Conservation (phyloP, 2,797 vertebrate species). For the Tenualosa ilisha region DNA sequence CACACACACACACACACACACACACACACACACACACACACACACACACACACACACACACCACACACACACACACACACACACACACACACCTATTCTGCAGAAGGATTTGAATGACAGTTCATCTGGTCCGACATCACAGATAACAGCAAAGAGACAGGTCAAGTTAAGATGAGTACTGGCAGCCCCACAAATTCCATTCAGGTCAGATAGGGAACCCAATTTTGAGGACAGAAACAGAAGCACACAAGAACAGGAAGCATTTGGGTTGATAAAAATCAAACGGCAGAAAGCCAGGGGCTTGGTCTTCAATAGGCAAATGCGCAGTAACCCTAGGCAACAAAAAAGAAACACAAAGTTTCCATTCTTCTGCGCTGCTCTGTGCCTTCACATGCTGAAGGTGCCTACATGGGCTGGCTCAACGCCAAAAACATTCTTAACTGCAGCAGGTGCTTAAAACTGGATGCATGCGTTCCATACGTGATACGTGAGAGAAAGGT, state of each 20-base stretch:
- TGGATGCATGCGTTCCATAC: neutral
- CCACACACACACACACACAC: conserved; percentile 13
- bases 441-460: neutral
- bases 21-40: conserved; percentile 8
- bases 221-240: neutral
- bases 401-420: neutral
- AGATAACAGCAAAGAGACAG: neutral
- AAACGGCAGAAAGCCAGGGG: neutral
- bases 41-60: neutral
- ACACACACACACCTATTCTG: neutral
- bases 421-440: neutral
- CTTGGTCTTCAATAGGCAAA: conserved; percentile 1
- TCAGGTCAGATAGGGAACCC: neutral
- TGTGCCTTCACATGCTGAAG: neutral
- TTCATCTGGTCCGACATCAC: neutral
- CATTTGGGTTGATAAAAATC: neutral
- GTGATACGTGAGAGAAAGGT: neutral
- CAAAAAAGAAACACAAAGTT: neutral
- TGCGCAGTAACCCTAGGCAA: neutral
- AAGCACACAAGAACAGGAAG: conserved; percentile 17
- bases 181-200: neutral
- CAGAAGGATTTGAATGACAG: neutral
- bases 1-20: neutral
- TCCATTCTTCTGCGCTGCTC: neutral
- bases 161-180: neutral